Evolutionary conservation across 2,797 vertebrate species (phyloP).

Genomic region (Rhinichthys osculus): DNA sequence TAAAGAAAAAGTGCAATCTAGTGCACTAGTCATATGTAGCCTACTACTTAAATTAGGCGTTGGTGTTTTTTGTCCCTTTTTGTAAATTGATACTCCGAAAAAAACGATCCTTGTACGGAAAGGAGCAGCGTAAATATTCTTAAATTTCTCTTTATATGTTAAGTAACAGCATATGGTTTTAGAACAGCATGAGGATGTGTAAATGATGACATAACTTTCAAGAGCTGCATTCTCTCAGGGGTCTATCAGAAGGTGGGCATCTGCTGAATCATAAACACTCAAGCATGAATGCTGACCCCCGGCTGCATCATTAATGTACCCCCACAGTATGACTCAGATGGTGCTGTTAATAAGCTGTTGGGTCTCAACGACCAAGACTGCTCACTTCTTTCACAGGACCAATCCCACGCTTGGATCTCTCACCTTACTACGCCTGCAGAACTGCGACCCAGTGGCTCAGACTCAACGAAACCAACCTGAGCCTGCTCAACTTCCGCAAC

Average conservation of each 20-base stretch:
- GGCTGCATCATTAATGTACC: constrained; percentile 39
- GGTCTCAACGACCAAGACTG: constrained; percentile 36
- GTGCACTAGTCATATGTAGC: neutral
- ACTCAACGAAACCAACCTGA: neutral
- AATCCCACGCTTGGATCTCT: constrained; percentile 5
- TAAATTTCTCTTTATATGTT: neutral
- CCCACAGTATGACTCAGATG: constrained; percentile 58
- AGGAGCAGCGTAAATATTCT: neutral
- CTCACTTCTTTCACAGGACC: constrained; percentile 12
- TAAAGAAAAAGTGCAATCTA: no score
- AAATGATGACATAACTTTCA: neutral
- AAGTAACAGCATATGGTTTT: neutral
- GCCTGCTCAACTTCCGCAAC: constrained; percentile 6
- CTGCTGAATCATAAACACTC: constrained; percentile 53
- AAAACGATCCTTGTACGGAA: neutral
- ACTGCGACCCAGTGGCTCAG: constrained; percentile 4
- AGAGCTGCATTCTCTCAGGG: constrained; percentile 24
- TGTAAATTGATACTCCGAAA: neutral
- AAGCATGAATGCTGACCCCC: constrained; percentile 25
- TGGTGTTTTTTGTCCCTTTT: neutral
- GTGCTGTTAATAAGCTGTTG: constrained; percentile 45
- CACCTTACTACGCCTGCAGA: constrained; percentile 1
- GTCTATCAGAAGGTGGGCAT: constrained; percentile 36
- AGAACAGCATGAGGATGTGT: neutral
- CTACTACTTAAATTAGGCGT: neutral